phyloP scores from a whole-genome alignment of 1,140 invertebrate genomes.

The Halictus rubicundus region DNA sequence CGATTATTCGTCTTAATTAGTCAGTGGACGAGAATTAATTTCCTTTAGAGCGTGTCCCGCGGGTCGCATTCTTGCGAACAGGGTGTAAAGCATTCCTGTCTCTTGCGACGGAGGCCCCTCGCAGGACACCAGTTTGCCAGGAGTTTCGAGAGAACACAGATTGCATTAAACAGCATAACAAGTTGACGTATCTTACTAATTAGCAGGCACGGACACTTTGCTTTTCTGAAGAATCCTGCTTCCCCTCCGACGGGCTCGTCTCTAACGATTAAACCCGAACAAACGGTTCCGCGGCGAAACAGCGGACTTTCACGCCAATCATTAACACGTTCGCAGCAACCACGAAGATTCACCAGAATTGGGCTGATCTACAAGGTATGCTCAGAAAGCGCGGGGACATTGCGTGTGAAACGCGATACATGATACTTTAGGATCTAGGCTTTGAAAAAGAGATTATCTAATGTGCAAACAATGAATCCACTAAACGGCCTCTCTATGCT shows the following conservation, averaged over 20 bases:
- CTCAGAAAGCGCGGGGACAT: too few relatives aligned
- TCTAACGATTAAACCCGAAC: conserved; percentile 29
- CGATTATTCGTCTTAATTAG: conserved; percentile 63
- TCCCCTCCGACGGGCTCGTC: background rate
- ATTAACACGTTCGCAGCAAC: too few relatives aligned
- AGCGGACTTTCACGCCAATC: background rate
- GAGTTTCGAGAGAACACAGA: conserved; percentile 51
- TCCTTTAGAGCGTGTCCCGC: conserved; percentile 48
- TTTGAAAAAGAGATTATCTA: too few relatives aligned
- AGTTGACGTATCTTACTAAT: conserved; percentile 59
- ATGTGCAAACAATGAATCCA: too few relatives aligned
- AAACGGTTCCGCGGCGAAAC: background rate
- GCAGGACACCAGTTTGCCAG: conserved; percentile 39
- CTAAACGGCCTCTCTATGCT: too few relatives aligned
- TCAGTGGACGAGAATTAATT: conserved; percentile 56
- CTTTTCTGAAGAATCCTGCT: conserved; percentile 34
- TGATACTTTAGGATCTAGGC: too few relatives aligned
- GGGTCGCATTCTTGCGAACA: conserved; percentile 50
- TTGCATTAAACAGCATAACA: conserved; percentile 60
- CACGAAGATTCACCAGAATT: too few relatives aligned
- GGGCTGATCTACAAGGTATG: too few relatives aligned
- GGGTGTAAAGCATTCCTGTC: conserved; percentile 42
- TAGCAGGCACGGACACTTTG: conserved; percentile 43
- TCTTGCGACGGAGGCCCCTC: conserved; percentile 25
- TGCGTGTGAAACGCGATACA: too few relatives aligned